Conservation (phyloP, 2,113 vertebrate genomes). For the Rhagologus leucostigma region DNA sequence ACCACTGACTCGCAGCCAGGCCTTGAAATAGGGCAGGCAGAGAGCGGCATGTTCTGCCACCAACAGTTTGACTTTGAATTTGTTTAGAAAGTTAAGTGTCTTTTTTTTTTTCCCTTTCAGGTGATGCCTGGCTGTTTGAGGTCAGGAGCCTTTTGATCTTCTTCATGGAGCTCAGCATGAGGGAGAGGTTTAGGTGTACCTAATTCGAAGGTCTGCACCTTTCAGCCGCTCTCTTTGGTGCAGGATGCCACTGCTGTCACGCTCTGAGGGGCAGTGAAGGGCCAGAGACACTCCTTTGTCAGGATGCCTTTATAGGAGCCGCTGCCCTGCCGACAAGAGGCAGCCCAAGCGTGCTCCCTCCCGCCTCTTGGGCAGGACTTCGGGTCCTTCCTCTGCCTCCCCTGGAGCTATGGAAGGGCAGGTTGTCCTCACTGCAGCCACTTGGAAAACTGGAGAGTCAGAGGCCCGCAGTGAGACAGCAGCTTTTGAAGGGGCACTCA, state of each 20-base stretch:
- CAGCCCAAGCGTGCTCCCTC: neutral
- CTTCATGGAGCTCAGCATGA: neutral
- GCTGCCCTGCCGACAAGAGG: neutral
- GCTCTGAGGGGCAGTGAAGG: neutral
- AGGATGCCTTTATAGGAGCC: neutral
- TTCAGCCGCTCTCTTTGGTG: neutral
- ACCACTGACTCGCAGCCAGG: neutral
- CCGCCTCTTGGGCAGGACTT: neutral
- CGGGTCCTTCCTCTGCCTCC: neutral
- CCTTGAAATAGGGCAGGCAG: neutral
- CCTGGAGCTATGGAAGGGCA: neutral
- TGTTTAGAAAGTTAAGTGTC: neutral
- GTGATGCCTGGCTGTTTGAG: neutral
- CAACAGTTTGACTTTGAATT: constrained; percentile 8
- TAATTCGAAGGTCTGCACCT: neutral
- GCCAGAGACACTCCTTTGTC: neutral
- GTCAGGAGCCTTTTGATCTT: neutral
- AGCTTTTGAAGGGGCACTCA: neutral
- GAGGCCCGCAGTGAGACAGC: neutral
- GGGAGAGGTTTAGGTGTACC: neutral
- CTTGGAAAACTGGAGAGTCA: neutral
- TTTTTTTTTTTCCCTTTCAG: neutral
- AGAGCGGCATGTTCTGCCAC: neutral
- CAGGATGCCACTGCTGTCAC: neutral
- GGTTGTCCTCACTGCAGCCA: neutral